A percentile compares a stretch with the other conserved stretches of the same genome.
phyloP scores from a whole-genome alignment of 2,797 vertebrate genomes.

The Sebastes steindachneri region DNA sequence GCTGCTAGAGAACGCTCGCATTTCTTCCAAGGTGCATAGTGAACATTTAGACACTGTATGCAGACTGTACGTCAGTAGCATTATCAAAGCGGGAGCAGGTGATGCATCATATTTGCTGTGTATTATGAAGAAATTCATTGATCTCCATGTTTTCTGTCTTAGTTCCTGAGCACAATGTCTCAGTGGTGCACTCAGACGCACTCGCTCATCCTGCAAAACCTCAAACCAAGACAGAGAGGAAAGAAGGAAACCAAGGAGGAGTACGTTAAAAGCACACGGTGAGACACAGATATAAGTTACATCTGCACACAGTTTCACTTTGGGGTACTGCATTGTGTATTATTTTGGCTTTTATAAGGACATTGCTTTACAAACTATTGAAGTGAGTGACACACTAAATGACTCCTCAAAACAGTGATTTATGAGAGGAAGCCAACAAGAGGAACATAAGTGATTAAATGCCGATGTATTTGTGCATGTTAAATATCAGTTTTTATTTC shows the following conservation, averaged over 20 bases:
- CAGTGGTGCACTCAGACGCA: slow-evolving; percentile 99
- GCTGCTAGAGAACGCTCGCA: slow-evolving; percentile 94
- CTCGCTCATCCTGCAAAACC: slow-evolving; percentile 97
- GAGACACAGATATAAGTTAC: slow-evolving; percentile 37
- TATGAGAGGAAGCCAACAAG: slow-evolving; percentile 15
- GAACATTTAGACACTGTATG: background rate
- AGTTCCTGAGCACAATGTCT: slow-evolving; percentile 95
- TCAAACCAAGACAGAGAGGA: slow-evolving; percentile 95
- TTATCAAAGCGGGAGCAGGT: background rate
- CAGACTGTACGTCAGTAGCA: background rate
- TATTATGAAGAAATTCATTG: background rate
- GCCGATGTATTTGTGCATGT: background rate
- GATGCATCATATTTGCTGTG: background rate
- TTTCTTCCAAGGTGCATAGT: slow-evolving; percentile 92
- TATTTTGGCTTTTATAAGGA: slow-evolving; percentile 1
- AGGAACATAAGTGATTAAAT: background rate
- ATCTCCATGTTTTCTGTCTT: slow-evolving; percentile 20
- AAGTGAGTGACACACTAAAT: background rate
- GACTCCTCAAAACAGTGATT: slow-evolving; percentile 15
- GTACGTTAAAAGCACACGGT: slow-evolving; percentile 97
- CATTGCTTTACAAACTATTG: slow-evolving; percentile 3
- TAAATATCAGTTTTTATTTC: slow-evolving; percentile 19
- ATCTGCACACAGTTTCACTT: background rate
- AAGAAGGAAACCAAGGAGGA: slow-evolving; percentile 99
- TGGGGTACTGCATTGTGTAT: background rate